phyloP scores from a whole-genome alignment of 2,888 invertebrate genomes.

The Galeopsomyia nigrocyanea region DNA sequence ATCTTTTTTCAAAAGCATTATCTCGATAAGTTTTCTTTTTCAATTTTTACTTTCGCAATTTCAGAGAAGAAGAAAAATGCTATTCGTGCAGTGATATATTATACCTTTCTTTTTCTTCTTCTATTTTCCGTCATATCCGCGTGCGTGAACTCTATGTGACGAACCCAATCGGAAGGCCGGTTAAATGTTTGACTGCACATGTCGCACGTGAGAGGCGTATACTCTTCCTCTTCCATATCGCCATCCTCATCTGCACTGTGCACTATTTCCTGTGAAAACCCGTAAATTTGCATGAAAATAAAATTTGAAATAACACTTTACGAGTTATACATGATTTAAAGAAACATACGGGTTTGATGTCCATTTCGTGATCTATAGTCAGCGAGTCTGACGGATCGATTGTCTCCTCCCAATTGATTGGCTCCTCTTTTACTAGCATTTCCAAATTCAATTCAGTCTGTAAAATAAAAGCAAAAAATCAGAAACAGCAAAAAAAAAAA shows the following conservation, averaged over 20 bases:
- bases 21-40: too few species aligned
- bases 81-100: not conserved
- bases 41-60: not conserved
- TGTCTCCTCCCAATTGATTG: conserved; percentile 80
- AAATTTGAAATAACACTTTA: too few species aligned
- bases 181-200: conserved; percentile 87
- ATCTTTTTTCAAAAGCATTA: too few species aligned
- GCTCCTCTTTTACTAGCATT: conserved; percentile 74
- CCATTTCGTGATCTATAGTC: conserved; percentile 78
- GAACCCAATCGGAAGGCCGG: conserved; percentile 85
- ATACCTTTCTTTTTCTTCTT: conserved; percentile 65
- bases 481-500: conserved; percentile 8
- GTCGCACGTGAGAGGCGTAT: conserved; percentile 85
- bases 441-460: conserved; percentile 65
- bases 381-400: conserved; percentile 78
- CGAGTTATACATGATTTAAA: conserved; percentile 11
- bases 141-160: conserved; percentile 83
- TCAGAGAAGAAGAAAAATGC: conserved; percentile 24
- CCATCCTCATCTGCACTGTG: conserved; percentile 70
- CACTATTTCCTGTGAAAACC: conserved; percentile 62
- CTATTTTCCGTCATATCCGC: conserved; percentile 74
- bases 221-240: conserved; percentile 73
- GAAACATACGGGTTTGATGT: conserved; percentile 75
- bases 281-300: too few species aligned
- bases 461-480: conserved; percentile 3